A percentile compares a stretch with the other conserved stretches of the same genome.
phyloP scores from a whole-genome alignment of 2,888 invertebrate genomes.

The Agrochola lota region DNA sequence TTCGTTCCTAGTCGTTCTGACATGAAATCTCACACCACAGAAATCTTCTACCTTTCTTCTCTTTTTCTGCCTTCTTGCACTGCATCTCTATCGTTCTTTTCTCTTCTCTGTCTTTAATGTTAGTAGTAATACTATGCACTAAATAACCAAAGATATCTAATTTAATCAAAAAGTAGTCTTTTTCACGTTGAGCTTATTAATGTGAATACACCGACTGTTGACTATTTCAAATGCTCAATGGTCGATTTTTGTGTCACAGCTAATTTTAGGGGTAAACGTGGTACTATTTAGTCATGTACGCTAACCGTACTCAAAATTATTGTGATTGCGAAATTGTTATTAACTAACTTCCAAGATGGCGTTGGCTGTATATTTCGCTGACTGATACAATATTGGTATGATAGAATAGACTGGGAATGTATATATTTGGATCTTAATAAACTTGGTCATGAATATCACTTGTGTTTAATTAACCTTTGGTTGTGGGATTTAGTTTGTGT shows the following conservation, averaged over 20 bases:
- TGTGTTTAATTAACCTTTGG: constrained; percentile 74
- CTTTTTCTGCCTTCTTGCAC: constrained; percentile 19
- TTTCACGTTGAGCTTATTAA: not conserved
- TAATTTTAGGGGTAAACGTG: constrained; percentile 4
- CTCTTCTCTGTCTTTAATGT: constrained; percentile 10
- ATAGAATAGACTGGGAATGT: constrained; percentile 65
- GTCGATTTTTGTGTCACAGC: not conserved
- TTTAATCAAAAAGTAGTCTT: constrained; percentile 36
- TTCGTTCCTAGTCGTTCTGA: not conserved
- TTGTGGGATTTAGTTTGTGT: constrained; percentile 52
- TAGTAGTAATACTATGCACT: constrained; percentile 15
- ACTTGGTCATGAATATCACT: constrained; percentile 60
- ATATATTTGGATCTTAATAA: constrained; percentile 71
- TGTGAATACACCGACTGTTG: not conserved
- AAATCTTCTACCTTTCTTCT: not conserved
- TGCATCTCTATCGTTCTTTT: not conserved
- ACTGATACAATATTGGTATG: constrained; percentile 30
- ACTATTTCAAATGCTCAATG: constrained; percentile 22
- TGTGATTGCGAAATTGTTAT: constrained; percentile 32
- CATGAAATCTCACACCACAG: not conserved
- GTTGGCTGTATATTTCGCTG: constrained; percentile 33
- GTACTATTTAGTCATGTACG: constrained; percentile 16
- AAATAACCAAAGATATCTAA: constrained; percentile 49
- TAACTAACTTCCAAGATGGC: constrained; percentile 14
- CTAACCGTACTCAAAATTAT: constrained; percentile 21